These are phyloP conservation scores for Clepsis dumicolana DNA, from an alignment of 2,888 invertebrate genomes.

Conservation along the genomic window DNA sequence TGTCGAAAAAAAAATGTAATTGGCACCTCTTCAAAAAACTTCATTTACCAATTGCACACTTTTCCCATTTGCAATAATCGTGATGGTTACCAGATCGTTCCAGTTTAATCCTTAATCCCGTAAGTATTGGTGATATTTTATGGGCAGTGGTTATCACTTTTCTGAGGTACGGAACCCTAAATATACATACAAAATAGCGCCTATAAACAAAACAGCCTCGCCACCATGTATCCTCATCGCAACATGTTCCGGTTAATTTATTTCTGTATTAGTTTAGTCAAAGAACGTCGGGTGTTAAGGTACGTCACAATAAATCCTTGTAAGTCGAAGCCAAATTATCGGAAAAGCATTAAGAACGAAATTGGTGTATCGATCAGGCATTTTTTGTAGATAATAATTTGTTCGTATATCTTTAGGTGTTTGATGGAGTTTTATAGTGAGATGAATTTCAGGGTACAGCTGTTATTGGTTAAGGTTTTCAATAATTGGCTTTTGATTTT, in stretches of 20 bases:
- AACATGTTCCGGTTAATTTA: slow-evolving; percentile 27
- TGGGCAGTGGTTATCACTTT: no score
- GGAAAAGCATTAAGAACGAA: slow-evolving; percentile 42
- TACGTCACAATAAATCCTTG: slow-evolving; percentile 38
- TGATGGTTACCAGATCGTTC: no score
- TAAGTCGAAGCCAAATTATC: slow-evolving; percentile 39
- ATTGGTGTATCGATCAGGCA: slow-evolving; percentile 42
- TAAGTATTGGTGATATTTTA: no score
- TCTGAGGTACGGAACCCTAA: neutral
- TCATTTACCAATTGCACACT: no score
- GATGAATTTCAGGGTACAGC: neutral
- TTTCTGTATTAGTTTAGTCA: slow-evolving; percentile 37
- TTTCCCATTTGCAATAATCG: no score
- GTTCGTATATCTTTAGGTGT: slow-evolving; percentile 6
- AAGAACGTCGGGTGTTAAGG: slow-evolving; percentile 31
- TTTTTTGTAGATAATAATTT: slow-evolving; percentile 40
- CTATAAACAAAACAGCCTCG: neutral
- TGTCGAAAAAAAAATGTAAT: no score
- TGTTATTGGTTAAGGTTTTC: no score
- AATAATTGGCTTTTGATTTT: no score
- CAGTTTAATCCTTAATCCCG: no score
- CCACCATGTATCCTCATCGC: slow-evolving; percentile 31
- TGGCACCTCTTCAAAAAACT: no score
- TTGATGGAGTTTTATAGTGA: neutral
- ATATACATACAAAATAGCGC: neutral